Base-by-base conservation (phyloP, 2,888 invertebrate species). In the Drosophila mimetica region DNA sequence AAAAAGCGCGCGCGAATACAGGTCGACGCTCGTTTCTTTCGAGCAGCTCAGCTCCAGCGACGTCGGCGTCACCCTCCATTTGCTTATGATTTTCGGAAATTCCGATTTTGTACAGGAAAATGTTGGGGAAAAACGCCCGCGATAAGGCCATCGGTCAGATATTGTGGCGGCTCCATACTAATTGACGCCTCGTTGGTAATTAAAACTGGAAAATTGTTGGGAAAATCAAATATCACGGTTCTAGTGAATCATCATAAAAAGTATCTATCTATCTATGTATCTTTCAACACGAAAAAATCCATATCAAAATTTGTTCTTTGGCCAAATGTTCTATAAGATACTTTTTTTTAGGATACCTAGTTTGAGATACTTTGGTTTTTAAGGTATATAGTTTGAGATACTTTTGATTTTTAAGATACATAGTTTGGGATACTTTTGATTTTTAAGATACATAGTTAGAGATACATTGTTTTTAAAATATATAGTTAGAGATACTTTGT, bases 1-100 rank as follows among this genome's bases (percentile, higher is more conserved):
- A 84, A 82, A 82, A 82, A 86, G 85, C 87, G 87, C 82, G 81
- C 87, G 87, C 85, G 85, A 86, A 82, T 82, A 87, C 87, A 86
- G 85, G 82, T 82, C 82, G 82, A 86, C 87, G 82, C 82, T 86
- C 82, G 78, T 52, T 57, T 65, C 25, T 20, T 42, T 28, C 28
- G 65, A 63, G 71, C 85, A 70, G 70, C 70, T 51, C 22, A 71
- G 48, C 77, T 72, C 55, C 79, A 61, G 65, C 64, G 48, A 53
- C 73, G 58, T 36, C 14, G 20, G 28, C 81, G 70, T 59, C 34
- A 11, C 32, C 76, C 71, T 71, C 74, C 72, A 67, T 69, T 79
- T 76, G 77, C 80, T 81, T 83, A 86, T 84, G 86, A 86, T 86
- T 80, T 82, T 86, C 87, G 87, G 87, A 82, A 82, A 82, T 82